Conservation (phyloP, 2,888 invertebrate species). For the Unio pictorum region DNA sequence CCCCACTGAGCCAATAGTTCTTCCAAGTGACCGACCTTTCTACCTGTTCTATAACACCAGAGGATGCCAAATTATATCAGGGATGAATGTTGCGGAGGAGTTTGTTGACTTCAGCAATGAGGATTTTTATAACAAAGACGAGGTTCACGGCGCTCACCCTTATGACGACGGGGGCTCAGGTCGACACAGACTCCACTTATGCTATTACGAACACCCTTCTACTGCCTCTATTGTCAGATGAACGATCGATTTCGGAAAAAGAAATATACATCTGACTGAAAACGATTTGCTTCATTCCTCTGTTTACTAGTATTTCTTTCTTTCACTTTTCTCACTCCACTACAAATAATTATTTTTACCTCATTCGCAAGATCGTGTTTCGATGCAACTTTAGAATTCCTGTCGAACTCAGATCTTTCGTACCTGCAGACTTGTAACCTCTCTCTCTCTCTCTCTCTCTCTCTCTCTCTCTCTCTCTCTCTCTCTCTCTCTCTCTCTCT, state of each 20-base stretch:
- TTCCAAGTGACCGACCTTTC: constrained; percentile 20
- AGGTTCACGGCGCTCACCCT: constrained; percentile 12
- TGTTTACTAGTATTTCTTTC: too few species aligned
- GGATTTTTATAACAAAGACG: constrained; percentile 11
- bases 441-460: too few species aligned
- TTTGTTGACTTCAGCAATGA: constrained; percentile 19
- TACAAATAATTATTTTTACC: too few species aligned
- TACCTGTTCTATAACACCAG: constrained; percentile 15
- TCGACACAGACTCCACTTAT: constrained; percentile 24
- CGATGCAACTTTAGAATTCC: too few species aligned
- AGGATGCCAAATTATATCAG: constrained; percentile 19
- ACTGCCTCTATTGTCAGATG: constrained; percentile 1
- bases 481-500: constrained; percentile 14
- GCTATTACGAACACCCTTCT: constrained; percentile 9
- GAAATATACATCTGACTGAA: too few species aligned
- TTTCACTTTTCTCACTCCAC: too few species aligned
- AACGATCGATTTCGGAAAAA: background rate
- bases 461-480: constrained; percentile 3
- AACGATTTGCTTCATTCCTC: too few species aligned
- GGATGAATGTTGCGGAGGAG: constrained; percentile 13
- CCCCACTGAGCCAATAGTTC: constrained; percentile 5
- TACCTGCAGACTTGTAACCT: too few species aligned
- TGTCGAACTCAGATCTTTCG: too few species aligned
- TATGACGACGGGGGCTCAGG: constrained; percentile 20
- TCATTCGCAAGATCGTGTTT: too few species aligned